Evolutionary conservation across 92 coral and sea anemone species (phyloP).

Genomic region (Diadumene lineata): DNA sequence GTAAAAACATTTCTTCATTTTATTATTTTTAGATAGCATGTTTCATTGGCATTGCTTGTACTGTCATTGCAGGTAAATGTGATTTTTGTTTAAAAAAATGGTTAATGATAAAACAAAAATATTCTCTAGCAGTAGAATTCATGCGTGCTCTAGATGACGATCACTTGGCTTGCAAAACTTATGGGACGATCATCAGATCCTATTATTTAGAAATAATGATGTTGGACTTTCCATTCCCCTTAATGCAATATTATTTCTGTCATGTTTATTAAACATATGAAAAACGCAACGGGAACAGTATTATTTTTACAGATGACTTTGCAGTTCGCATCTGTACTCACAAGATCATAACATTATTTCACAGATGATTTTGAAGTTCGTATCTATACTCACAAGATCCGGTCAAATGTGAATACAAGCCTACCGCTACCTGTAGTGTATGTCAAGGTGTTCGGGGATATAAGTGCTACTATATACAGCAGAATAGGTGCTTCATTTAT

Average conservation of each 20-base stretch:
- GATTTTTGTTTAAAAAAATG: neutral
- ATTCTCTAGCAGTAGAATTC: too few relatives aligned
- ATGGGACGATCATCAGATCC: too few relatives aligned
- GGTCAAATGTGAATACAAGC: neutral
- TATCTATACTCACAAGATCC: conserved; percentile 2
- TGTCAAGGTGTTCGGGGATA: conserved; percentile 8
- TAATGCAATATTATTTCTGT: too few relatives aligned
- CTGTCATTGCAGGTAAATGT: neutral
- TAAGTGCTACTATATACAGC: neutral
- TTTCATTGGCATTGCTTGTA: neutral
- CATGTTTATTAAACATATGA: too few relatives aligned
- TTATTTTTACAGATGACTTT: neutral
- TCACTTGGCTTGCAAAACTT: too few relatives aligned
- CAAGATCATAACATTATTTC: neutral
- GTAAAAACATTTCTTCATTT: too few relatives aligned
- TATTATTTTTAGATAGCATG: neutral
- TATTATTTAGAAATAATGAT: too few relatives aligned
- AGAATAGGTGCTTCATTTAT: neutral
- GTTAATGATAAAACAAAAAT: neutral
- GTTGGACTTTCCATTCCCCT: too few relatives aligned
- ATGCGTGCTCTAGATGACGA: neutral
- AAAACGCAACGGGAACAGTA: too few relatives aligned
- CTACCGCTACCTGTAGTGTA: neutral
- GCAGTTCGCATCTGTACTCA: too few relatives aligned
- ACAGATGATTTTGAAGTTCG: conserved; percentile 22